These are phyloP conservation scores for Acanthochromis polyacanthus DNA, from an alignment of 2,113 vertebrate genomes.

Conservation along the genomic window DNA sequence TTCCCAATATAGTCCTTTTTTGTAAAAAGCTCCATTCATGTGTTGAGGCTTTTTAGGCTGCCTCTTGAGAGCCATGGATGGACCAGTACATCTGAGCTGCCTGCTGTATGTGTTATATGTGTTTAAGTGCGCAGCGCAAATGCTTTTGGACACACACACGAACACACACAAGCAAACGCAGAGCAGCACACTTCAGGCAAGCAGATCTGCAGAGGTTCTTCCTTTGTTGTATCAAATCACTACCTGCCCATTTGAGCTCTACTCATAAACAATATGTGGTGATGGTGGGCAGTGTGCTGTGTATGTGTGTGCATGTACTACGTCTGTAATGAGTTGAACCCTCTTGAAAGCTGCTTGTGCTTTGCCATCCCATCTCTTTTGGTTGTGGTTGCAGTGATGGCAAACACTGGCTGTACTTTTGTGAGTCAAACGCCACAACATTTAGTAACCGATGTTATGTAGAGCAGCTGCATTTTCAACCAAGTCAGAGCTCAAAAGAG, in stretches of 20 bases:
- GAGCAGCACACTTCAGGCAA: constrained; percentile 17
- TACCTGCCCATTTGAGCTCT: constrained; percentile 68
- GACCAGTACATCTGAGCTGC: constrained; percentile 44
- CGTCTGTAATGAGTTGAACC: constrained; percentile 68
- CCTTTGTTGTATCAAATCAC: constrained; percentile 74
- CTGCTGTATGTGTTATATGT: constrained; percentile 31
- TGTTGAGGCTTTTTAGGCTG: constrained; percentile 52
- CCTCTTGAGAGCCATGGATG: constrained; percentile 61
- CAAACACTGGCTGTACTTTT: constrained; percentile 37
- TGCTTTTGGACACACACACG: constrained; percentile 5
- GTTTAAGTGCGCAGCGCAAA: constrained; percentile 22
- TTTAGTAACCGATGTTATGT: constrained; percentile 5
- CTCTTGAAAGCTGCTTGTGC: constrained; percentile 49
- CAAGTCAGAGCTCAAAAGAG: neutral
- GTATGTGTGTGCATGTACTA: neutral
- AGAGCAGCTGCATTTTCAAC: constrained; percentile 3
- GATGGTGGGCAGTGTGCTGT: constrained; percentile 36
- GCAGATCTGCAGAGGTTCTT: constrained; percentile 65
- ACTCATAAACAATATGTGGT: constrained; percentile 61
- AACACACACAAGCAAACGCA: constrained; percentile 12
- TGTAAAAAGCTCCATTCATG: constrained; percentile 42
- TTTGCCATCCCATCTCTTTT: constrained; percentile 41
- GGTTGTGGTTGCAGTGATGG: constrained; percentile 34
- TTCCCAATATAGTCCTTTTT: constrained; percentile 24
- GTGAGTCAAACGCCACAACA: neutral